Evolutionary conservation across 2,888 invertebrate species (phyloP).

Genomic region (Tiliacea aurago): DNA sequence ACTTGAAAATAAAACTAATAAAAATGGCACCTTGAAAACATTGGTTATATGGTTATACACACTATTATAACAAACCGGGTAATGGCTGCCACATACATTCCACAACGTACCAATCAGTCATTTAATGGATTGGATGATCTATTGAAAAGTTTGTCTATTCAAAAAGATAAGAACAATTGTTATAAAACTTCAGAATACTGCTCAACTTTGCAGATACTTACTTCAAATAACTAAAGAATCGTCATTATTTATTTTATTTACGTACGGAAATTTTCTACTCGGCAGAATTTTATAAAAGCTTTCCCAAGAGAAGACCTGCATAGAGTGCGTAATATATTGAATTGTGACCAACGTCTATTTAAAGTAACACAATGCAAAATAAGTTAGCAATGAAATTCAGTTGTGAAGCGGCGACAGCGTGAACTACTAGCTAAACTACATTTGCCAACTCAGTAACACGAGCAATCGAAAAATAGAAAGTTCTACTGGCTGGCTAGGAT

Average conservation of each 20-base stretch:
- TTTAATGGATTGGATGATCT: conserved; percentile 1
- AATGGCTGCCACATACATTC: background rate
- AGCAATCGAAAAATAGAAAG: conserved; percentile 89
- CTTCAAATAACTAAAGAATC: background rate
- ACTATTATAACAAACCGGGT: background rate
- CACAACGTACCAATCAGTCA: background rate
- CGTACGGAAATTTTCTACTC: conserved; percentile 7
- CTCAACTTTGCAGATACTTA: conserved; percentile 2
- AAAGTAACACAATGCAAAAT: conserved; percentile 80
- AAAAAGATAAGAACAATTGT: conserved; percentile 7
- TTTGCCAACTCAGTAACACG: conserved; percentile 87
- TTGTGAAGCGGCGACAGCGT: conserved; percentile 79
- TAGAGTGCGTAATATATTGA: conserved; percentile 51
- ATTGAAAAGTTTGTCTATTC: background rate
- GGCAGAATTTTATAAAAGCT: conserved; percentile 33
- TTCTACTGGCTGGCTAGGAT: conserved; percentile 78
- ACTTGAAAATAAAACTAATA: conserved; percentile 43
- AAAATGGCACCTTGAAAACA: conserved; percentile 42
- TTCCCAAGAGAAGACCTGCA: conserved; percentile 32
- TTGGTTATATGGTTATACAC: conserved; percentile 11
- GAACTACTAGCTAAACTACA: conserved; percentile 84
- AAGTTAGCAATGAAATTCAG: conserved; percentile 82
- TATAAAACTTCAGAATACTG: conserved; percentile 5
- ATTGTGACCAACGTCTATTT: conserved; percentile 56
- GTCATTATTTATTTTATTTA: conserved; percentile 17